Base-by-base conservation (phyloP, 2,888 invertebrate species). In the Diabrotica balteata region DNA sequence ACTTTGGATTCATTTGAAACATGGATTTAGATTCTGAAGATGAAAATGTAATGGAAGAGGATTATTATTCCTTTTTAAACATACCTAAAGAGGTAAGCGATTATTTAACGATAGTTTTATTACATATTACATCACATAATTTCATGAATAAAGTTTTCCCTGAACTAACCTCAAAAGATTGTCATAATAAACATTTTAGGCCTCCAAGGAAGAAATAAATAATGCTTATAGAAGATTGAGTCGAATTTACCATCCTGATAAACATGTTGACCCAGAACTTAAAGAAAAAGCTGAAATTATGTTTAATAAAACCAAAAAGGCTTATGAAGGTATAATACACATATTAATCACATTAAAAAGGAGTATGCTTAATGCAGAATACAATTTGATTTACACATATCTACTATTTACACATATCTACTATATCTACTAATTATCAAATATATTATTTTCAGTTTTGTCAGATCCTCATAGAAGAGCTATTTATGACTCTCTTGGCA, bases 231-330 rank as follows among this genome's bases (percentile, higher is more conserved):
- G 97, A 70, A 90, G 93, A 63, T 90, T 97, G 65, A 97, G 97
- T 76, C 90, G 93, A 73, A 90, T 96, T 77, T 98, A 97, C 81
- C 99, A 99, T 84, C 98, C 99, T 0, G 98, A 99, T 81, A 97
- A 98, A 84, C 98, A 99, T 85, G 86, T 89, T 10, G 93, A 96
- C 79, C 91, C 92, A 0, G 88, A 87, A 0, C 90, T 90, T 75
- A 96, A 96, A 83, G 90, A 90, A 79, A 93, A 96, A 85, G 98
- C 98, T 0, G 96, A 97, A 84, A 85, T 91, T 69, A 87, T 98
- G 78, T 99, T 99, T 81, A 95, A 94, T 82, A 93, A 95, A 83
- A 93, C 94, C 0, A 97, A 97, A 82, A 91, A 90, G 78, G 98
- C 98, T 0, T 96, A 98, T 84, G 97, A 98, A 89, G 90, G 93